Conservation (phyloP, 2,113 vertebrate genomes). For the Trichechus manatus region DNA sequence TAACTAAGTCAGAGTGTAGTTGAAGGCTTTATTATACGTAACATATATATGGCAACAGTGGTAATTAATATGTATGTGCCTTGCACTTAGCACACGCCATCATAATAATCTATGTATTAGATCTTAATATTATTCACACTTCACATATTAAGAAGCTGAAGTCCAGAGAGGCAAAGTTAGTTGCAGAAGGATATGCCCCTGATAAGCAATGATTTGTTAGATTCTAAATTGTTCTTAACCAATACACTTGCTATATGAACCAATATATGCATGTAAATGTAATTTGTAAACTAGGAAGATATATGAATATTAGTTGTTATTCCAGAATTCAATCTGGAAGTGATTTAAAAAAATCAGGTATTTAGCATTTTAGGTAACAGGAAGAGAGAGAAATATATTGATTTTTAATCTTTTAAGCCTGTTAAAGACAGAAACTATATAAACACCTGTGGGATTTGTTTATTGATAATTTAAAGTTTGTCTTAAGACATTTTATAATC, state of each 20-base stretch:
- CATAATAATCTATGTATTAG: neutral
- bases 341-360: neutral
- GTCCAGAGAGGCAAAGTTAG: constrained; percentile 13
- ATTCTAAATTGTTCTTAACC: neutral
- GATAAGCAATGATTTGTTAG: neutral
- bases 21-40: neutral
- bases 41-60: neutral
- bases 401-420: constrained; percentile 24
- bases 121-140: neutral
- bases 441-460: constrained; percentile 26
- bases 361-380: constrained; percentile 2
- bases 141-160: constrained; percentile 1
- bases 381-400: constrained; percentile 23
- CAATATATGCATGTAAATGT: neutral
- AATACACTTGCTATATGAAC: neutral
- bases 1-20: neutral
- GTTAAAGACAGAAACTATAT: neutral
- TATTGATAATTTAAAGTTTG: constrained; percentile 37
- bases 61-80: constrained; percentile 28
- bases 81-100: neutral
- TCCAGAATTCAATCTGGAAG: constrained; percentile 38
- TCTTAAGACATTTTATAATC: constrained; percentile 14
- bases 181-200: neutral
- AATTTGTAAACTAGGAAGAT: neutral
- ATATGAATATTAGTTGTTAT: constrained; percentile 14